A percentile compares a stretch with the other conserved stretches of the same genome.
Evolutionary conservation across 2,113 vertebrate species (phyloP).

Genomic region (Crocuta crocuta): DNA sequence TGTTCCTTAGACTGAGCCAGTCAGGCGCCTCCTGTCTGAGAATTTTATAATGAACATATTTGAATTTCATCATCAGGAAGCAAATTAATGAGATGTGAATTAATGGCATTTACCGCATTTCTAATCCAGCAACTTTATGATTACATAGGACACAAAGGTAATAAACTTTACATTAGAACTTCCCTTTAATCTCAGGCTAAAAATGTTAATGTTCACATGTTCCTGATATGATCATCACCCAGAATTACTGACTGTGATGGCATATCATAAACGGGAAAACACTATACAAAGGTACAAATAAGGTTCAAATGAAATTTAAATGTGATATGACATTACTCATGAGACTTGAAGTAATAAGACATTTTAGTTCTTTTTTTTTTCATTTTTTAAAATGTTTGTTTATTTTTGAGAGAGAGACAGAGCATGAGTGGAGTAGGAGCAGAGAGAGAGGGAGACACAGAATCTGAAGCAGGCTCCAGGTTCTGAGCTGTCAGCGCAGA

Average conservation of each 20-base stretch:
- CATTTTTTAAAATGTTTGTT: too few species aligned
- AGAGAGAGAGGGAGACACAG: too few species aligned
- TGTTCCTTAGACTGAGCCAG: not conserved
- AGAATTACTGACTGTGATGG: not conserved
- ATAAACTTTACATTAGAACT: not conserved
- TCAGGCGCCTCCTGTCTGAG: not conserved
- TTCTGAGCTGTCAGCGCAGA: too few species aligned
- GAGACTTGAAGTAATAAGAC: not conserved
- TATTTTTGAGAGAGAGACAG: too few species aligned
- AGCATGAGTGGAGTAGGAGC: too few species aligned
- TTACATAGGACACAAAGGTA: not conserved
- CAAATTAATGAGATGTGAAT: not conserved
- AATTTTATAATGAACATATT: not conserved
- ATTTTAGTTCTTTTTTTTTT: not conserved
- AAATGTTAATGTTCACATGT: not conserved
- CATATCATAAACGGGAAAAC: not conserved
- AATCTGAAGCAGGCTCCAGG: too few species aligned
- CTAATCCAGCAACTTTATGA: not conserved
- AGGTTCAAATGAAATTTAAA: too few species aligned
- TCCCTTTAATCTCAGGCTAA: not conserved
- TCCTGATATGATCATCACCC: not conserved
- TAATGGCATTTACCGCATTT: not conserved
- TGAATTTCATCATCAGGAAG: not conserved
- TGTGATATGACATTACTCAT: not conserved
- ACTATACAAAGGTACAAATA: not conserved